A percentile compares a stretch with the other conserved stretches of the same genome.
Conservation (phyloP, 2,113 vertebrate genomes). For the Agapornis roseicollis region DNA sequence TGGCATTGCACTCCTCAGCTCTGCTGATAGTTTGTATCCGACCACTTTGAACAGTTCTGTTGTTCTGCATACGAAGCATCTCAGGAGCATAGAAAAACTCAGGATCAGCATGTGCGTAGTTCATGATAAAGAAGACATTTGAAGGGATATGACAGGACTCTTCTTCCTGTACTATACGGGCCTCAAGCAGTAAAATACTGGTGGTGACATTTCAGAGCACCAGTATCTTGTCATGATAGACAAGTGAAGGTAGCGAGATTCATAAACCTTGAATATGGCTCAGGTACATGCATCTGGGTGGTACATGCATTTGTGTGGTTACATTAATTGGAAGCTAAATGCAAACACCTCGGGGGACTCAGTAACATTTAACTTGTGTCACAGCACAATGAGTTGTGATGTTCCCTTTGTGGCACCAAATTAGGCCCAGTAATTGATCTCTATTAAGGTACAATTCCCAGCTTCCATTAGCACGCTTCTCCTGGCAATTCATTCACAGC, state of each 20-base stretch:
- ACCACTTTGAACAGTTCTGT: neutral
- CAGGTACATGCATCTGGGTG: neutral
- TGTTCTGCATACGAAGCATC: too few relatives aligned
- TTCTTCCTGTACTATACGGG: neutral
- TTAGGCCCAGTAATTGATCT: conserved; percentile 28
- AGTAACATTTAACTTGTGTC: neutral
- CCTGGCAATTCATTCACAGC: conserved; percentile 30
- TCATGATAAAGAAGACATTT: neutral
- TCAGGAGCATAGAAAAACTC: neutral
- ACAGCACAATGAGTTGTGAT: neutral
- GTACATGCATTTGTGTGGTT: neutral
- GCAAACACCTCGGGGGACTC: neutral
- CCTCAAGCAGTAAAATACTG: neutral
- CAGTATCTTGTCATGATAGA: neutral
- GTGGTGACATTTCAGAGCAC: neutral
- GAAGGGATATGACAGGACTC: neutral
- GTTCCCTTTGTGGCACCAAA: conserved; percentile 8
- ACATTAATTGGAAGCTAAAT: neutral
- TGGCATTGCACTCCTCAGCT: neutral
- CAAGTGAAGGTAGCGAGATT: neutral
- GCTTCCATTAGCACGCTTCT: conserved; percentile 12
- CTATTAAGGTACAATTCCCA: neutral
- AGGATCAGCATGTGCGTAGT: neutral
- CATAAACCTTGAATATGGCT: neutral
- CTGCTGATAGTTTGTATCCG: neutral